Percentiles rank a stretch among this genome's conserved stretches.
These are phyloP conservation scores for Pachypeltis micranthus DNA, from an alignment of 1,140 invertebrate species.

Conservation along the genomic window DNA sequence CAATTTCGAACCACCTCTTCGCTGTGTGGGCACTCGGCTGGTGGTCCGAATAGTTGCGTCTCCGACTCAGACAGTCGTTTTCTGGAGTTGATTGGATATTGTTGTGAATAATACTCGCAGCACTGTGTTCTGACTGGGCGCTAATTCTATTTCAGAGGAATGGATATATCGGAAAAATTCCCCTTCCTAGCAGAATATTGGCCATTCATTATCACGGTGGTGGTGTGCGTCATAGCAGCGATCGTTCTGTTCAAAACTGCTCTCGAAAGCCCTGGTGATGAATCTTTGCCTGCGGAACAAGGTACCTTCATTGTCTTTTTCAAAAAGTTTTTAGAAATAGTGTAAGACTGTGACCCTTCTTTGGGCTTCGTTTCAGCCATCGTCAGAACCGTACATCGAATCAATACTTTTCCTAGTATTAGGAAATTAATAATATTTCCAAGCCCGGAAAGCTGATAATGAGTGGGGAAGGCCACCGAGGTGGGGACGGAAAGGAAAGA, in stretches of 20 bases:
- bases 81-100: too few relatives aligned
- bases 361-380: background rate
- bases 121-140: too few relatives aligned
- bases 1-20: too few relatives aligned
- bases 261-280: conserved; percentile 14
- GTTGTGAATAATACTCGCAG: too few relatives aligned
- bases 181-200: conserved; percentile 33
- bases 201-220: conserved; percentile 29
- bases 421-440: too few relatives aligned
- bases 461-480: too few relatives aligned
- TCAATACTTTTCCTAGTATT: too few relatives aligned
- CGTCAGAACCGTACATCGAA: background rate
- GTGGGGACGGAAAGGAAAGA: too few relatives aligned
- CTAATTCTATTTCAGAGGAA: conserved; percentile 6
- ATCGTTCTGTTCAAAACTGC: conserved; percentile 24
- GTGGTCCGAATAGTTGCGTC: too few relatives aligned
- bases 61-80: too few relatives aligned
- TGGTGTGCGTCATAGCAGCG: conserved; percentile 25
- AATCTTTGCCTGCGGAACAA: conserved; percentile 18
- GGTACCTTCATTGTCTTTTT: conserved; percentile 5
- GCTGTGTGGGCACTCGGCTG: too few relatives aligned
- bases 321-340: background rate
- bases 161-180: conserved; percentile 16
- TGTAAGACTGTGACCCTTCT: background rate
- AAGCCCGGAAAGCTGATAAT: too few relatives aligned